phyloP scores from a whole-genome alignment of 2,888 invertebrate genomes.

The Catocala sponsa region DNA sequence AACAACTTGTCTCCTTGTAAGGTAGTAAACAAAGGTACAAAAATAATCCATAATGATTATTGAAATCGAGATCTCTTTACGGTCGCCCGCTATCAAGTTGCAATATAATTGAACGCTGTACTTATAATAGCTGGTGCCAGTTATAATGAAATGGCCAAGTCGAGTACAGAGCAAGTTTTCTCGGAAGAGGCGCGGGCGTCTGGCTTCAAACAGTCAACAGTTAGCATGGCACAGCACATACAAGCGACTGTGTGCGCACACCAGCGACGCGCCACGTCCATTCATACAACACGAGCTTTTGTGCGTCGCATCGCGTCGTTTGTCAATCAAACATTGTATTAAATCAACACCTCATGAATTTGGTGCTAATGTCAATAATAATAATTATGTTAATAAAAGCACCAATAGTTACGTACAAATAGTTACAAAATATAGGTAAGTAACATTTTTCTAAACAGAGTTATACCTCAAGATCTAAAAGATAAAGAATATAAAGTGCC shows the following conservation, averaged over 20 bases:
- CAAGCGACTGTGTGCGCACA: constrained; percentile 35
- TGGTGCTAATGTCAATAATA: too few relatives aligned
- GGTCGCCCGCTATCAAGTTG: constrained; percentile 29
- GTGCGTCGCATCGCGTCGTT: background rate
- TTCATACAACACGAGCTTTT: constrained; percentile 28
- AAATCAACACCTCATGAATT: too few relatives aligned
- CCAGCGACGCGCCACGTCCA: constrained; percentile 19
- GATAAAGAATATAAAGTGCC: constrained; percentile 7
- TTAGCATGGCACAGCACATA: constrained; percentile 40
- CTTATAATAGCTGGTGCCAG: constrained; percentile 30
- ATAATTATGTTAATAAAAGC: too few relatives aligned
- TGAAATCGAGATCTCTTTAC: constrained; percentile 32
- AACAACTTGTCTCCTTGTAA: too few relatives aligned
- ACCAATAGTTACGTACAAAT: too few relatives aligned
- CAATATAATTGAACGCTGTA: constrained; percentile 35
- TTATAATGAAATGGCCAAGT: constrained; percentile 52
- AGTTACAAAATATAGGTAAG: too few relatives aligned
- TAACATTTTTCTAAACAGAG: too few relatives aligned
- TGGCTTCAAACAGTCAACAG: constrained; percentile 48
- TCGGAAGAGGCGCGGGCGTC: constrained; percentile 64
- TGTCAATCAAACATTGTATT: background rate
- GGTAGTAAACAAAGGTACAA: background rate
- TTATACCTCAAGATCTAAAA: background rate
- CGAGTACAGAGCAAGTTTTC: constrained; percentile 61
- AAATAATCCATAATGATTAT: constrained; percentile 20